Evolutionary conservation across 2,888 invertebrate species (phyloP), one percentile per base, ranked within the genome.

Genomic region (Antitype chi): DNA sequence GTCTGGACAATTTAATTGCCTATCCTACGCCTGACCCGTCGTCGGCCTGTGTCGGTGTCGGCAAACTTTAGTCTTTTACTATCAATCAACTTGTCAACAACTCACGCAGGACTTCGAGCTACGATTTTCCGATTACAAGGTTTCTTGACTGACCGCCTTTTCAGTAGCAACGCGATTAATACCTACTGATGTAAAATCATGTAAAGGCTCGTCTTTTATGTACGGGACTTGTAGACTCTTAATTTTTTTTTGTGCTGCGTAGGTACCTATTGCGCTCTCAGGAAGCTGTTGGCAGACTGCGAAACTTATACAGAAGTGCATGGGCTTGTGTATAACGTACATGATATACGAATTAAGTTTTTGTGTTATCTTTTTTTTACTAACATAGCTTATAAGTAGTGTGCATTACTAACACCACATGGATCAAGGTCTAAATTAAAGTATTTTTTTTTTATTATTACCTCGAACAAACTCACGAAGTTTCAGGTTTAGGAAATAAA

Each of bases 1-100:
- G 66, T 64, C 78, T 78, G 75, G 84, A 78, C 88, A 88, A 81
- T 84, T 83, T 86, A 88, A 86, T 81, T 83, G 88, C 47, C 80
- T 69, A 80, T 87, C 76, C 57, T 62, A 55, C 53, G 70, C 32
- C 74, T 76, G 75, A 64, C 75, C 75, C 60, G 84, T 80, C 55
- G 64, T 80, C 55, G 64, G 60, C 52, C 57, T 64, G n/a, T 59
- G 28, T 63, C 47, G 52, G 68, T 74, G 76, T 78, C 68, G 68
- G 66, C 49, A 78, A 86, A 86, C 81, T 88, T 87, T 70, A 84
- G 74, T 77, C 76, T 75, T 83, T 73, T 55, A 78, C 84, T 74
- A 86, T 86, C 84, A 80, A 86, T 86, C 86, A 86, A 86, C 81
- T 75, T 86, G 86, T 86, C 84, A 74, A 66, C 86, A 53, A 76